Evolutionary conservation across 2,113 vertebrate genomes (phyloP).

Genomic region (Hippotragus niger): DNA sequence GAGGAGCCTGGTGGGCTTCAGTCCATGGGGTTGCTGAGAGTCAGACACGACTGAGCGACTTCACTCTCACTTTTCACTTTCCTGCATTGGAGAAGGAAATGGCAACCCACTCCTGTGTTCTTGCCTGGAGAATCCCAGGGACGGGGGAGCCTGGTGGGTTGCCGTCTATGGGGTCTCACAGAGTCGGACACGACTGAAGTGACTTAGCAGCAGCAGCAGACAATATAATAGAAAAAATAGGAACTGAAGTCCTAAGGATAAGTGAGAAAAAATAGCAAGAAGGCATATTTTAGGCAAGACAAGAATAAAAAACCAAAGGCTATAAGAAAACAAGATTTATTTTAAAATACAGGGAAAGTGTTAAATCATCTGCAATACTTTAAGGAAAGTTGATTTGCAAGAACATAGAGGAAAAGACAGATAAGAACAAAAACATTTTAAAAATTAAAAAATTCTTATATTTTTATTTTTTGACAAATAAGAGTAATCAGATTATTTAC

Average conservation of each 20-base stretch:
- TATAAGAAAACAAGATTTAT: constrained; percentile 34
- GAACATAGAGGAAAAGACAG: constrained; percentile 8
- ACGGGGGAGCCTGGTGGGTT: too few relatives aligned
- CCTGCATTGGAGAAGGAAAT: too few relatives aligned
- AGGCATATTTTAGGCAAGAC: not conserved
- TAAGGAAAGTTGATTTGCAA: not conserved
- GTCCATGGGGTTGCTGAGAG: too few relatives aligned
- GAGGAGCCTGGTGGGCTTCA: too few relatives aligned
- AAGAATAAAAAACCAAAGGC: not conserved
- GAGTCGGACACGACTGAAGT: too few relatives aligned
- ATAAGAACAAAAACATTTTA: constrained; percentile 8
- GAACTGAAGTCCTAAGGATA: constrained; percentile 16
- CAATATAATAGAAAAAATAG: constrained; percentile 43
- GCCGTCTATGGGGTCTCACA: too few relatives aligned
- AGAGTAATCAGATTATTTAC: constrained; percentile 58
- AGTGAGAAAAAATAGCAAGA: constrained; percentile 46
- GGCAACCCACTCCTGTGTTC: too few relatives aligned
- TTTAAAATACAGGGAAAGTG: constrained; percentile 44
- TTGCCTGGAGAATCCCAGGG: too few relatives aligned
- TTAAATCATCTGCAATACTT: not conserved
- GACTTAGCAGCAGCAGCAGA: not conserved
- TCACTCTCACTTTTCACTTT: too few relatives aligned
- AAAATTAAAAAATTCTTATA: constrained; percentile 27
- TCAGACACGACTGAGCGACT: too few relatives aligned
- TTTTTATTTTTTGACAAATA: constrained; percentile 23